Evolutionary conservation across 1,140 invertebrate genomes (phyloP).

Genomic region (Temnothorax nylanderi): DNA sequence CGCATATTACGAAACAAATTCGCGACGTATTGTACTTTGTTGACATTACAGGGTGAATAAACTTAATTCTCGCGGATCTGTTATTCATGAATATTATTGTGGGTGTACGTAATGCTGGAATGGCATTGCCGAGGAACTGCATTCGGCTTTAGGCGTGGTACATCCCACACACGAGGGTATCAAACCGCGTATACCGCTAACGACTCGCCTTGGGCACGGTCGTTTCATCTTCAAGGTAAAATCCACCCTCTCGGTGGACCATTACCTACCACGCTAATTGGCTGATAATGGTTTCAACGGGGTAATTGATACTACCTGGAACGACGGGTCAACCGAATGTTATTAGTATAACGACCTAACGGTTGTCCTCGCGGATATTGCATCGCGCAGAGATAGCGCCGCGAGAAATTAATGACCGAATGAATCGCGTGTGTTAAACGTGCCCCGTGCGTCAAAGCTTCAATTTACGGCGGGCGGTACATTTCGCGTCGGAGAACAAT

Average conservation of each 20-base stretch:
- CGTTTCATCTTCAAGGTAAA: conserved; percentile 49
- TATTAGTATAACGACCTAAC: conserved; percentile 43
- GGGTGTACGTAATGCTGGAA: not conserved
- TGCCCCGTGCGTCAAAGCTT: not conserved
- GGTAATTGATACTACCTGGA: conserved; percentile 34
- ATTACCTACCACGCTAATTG: conserved; percentile 44
- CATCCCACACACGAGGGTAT: conserved; percentile 24
- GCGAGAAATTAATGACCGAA: conserved; percentile 3
- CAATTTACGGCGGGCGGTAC: conserved; percentile 3
- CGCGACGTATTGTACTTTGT: not conserved
- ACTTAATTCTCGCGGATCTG: not conserved
- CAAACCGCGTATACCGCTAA: conserved; percentile 22
- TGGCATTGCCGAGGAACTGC: not conserved
- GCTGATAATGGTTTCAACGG: not conserved
- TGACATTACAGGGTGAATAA: not conserved
- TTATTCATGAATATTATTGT: not conserved
- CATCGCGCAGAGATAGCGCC: not conserved
- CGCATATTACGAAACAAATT: not conserved
- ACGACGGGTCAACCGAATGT: not conserved
- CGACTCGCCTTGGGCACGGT: conserved; percentile 44
- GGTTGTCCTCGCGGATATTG: conserved; percentile 19
- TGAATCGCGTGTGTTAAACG: not conserved
- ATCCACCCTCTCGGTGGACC: conserved; percentile 31
- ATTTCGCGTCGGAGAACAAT: conserved; percentile 21
- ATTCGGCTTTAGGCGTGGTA: not conserved